A percentile compares a stretch with the other conserved stretches of the same genome.
phyloP scores from a whole-genome alignment of 1,140 invertebrate species.

The Zaprionus capensis region DNA sequence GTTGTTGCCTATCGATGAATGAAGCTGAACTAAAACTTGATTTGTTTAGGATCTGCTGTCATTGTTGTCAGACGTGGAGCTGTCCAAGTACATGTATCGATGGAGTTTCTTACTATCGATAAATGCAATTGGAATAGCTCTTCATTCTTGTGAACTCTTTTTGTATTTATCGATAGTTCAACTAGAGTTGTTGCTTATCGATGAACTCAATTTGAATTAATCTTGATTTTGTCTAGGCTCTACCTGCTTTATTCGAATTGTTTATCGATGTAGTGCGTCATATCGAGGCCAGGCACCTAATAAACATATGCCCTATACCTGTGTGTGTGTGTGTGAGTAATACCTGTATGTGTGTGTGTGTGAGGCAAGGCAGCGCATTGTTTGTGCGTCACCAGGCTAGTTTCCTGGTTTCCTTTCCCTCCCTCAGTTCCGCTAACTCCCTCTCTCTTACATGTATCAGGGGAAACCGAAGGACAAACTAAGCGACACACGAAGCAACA shows the following conservation, averaged over 20 bases:
- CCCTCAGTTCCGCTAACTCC: neutral
- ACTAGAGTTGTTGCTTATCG: neutral
- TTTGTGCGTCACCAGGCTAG: slow-evolving; percentile 32
- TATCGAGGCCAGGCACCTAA: slow-evolving; percentile 7
- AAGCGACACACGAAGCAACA: slow-evolving; percentile 1
- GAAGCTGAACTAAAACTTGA: too few species aligned
- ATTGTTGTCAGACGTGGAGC: too few species aligned
- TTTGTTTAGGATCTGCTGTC: too few species aligned
- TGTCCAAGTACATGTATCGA: too few species aligned
- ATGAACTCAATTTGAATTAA: neutral
- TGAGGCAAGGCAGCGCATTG: neutral
- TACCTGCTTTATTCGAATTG: neutral
- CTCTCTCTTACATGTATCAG: neutral
- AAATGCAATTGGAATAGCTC: too few species aligned
- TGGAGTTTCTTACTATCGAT: too few species aligned
- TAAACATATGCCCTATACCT: slow-evolving; percentile 11
- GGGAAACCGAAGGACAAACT: slow-evolving; percentile 21
- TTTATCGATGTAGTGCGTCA: slow-evolving; percentile 30
- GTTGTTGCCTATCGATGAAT: too few species aligned
- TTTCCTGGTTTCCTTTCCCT: slow-evolving; percentile 14
- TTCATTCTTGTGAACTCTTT: too few species aligned
- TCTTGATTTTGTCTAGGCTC: too few species aligned
- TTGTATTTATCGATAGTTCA: too few species aligned
- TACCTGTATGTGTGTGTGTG: neutral
- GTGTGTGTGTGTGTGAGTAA: slow-evolving; percentile 17